Evolutionary conservation across 2,888 invertebrate species (phyloP), one percentile per base, ranked within the genome.

Genomic region (Drosophila affinis): DNA sequence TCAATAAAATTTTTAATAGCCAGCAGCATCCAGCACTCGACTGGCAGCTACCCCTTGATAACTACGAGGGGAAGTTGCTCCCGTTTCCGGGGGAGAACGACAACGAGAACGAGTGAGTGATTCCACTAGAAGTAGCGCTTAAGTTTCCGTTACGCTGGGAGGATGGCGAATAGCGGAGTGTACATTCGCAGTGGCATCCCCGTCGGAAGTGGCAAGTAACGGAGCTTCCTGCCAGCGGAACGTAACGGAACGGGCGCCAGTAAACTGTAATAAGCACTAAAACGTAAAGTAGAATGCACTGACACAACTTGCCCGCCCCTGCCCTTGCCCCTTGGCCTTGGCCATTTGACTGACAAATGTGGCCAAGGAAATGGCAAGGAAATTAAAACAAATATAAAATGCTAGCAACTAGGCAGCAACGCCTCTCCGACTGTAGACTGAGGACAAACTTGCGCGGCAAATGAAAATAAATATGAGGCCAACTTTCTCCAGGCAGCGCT

Each of bases 341-440:
- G 12, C 12, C 75, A 79, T 77, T 88, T 87, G 73, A 87, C 89
- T 88, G 85, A 87, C 87, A 84, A 84, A 88, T 87, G 83, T 78
- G 84, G 82, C 68, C 67, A 84, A 69, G 87, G 87, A 84, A 84
- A 88, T 88, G 77, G 85, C 85, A 78, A 81, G 87, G 87, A 84
- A 84, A 84, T 84, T 84, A 84, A 88, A 84, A 84, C 84, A 84
- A 84, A 88, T 87, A 84, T 85, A 84, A 87, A 84, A 88, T 72
- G 78, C 68, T 58, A 72, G 77, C 77, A 81, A 72, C 83, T 72
- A 72, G 71, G 64, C 62, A 65, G 56, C 21, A 21, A 44, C 62
- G 47, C 49, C 21, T 57, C 48, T 54, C 49, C 44, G 21, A 48
- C 47, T 44, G 46, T 69, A 21, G 21, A 21, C 21, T 21, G 21